Base-by-base conservation (phyloP, 2,113 vertebrate species). In the Porphyrio hochstetteri region DNA sequence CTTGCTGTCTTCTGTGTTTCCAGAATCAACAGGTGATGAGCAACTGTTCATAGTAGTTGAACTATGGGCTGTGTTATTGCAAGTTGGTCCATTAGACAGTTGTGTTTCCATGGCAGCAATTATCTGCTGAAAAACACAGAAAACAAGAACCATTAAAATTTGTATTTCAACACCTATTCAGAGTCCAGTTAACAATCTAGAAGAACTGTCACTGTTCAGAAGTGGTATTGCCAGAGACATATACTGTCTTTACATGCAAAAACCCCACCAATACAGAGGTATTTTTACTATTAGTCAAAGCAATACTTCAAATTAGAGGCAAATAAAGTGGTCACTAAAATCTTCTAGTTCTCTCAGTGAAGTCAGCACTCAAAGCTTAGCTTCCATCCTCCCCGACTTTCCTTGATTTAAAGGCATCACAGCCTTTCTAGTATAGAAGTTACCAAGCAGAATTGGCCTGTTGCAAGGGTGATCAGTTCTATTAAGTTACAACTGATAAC, bases 81-180 rank as follows among this genome's bases (percentile, higher is more conserved):
- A 99, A 93, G 98, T 98, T 94, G 99, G 99, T 96, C 99, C 99
- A 96, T 99, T 99, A 97, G 99, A 99, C 97, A 99, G 98, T 96
- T 99, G 99, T 96, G 99, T 99, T 98, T 99, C 99, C 99, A 99
- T 99, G 98, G 99, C 99, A 98, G 99, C 98, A 97, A 99, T 99
- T 97, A 99, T 99, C 98, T 99, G 99, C 98, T 99, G 98, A 98
- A 99, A 96, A 98, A 98, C 81, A 97, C 65, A 96, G 90, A 97
- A 97, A 93, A 96, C 61, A 93, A 94, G 55, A 96, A 90, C 82
- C 74, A 95, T 98, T 95, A 98, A 92, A 97, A 97, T 82, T 96
- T 44, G 2, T 92, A 96, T 95, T 96, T 97, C 78, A 96, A 23
- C 48, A 94, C 33, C 38, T 91, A 90, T 83, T 46, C 16, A 93